Base-by-base conservation (phyloP, 2,797 vertebrate genomes). In the Salarias fasciatus region DNA sequence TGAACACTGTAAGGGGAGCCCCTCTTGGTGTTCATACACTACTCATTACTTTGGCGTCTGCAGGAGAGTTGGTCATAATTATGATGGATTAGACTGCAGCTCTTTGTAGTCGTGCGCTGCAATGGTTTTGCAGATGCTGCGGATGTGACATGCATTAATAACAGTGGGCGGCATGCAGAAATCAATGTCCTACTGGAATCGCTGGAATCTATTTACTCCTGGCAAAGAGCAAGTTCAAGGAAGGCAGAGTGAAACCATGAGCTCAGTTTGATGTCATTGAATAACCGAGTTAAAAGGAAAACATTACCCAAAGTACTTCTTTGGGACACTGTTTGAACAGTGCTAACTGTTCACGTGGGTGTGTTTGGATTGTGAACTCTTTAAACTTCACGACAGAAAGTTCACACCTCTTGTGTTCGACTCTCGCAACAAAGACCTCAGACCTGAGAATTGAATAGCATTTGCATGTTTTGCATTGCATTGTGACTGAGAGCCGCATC, bases 1-100 rank as follows among this genome's bases (percentile, higher is more conserved):
- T 60, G 33, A 9, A 5, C 33, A 35, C 33, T 35, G 6, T 35
- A 35, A 9, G n/a, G 6, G 35, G 33, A 36, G 43, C 29, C 14
- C 6, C n/a, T 24, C 77, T 28, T 51, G 18, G 46, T 56, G 61
- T 59, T 77, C 49, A 60, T 71, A 61, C 60, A 55, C 57, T 58
- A 53, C 61, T 57, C 63, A 74, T 61, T 56, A 50, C 72, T 89
- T 87, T 58, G 83, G 90, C 84, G 83, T 93, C 92, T 94, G 93
- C 90, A 92, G 90, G 89, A 90, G 92, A 89, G 79, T 88, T 82
- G 88, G 87, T 92, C 89, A 92, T 94, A 94, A 95, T 94, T 93
- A 93, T 95, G 94, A 95, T 94, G 92, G 94, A 95, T 96, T 94
- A 94, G 91, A 92, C 92, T 92, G 93, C 90, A 71, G 91, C 91